Conservation (phyloP, 2,888 invertebrate species). For the Nephrocerus scutellatus region DNA sequence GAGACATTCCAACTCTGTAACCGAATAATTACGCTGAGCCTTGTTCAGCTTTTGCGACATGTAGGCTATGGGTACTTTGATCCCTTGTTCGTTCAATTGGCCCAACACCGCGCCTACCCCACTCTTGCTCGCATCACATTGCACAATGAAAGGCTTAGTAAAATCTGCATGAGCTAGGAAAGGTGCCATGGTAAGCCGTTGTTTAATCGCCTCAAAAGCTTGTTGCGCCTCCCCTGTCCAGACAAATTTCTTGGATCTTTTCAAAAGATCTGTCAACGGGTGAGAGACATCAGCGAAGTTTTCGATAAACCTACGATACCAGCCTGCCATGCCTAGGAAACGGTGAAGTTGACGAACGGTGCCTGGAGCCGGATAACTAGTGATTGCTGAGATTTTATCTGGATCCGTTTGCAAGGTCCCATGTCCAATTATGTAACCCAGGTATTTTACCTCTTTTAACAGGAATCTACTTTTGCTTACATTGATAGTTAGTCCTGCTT, state of each 20-base stretch:
- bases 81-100: conserved; percentile 11
- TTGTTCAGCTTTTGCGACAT: conserved; percentile 18
- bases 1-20: conserved; percentile 12
- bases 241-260: not conserved
- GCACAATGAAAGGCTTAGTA: conserved; percentile 12
- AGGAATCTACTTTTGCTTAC: too few species aligned
- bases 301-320: conserved; percentile 2
- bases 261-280: conserved; percentile 5
- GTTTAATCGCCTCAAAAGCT: conserved; percentile 10
- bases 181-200: conserved; percentile 9
- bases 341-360: not conserved
- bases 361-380: not conserved
- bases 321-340: conserved; percentile 4
- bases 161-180: conserved; percentile 12
- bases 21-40: conserved; percentile 13
- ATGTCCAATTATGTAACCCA: too few species aligned
- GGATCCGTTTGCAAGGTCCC: too few species aligned
- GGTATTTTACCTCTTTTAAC: too few species aligned
- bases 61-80: conserved; percentile 12
- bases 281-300: conserved; percentile 1
- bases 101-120: conserved; percentile 14
- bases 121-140: conserved; percentile 12
- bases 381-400: too few species aligned
- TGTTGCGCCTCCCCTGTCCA: conserved; percentile 2
- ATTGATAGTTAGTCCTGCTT: too few species aligned